Percentiles rank a stretch among this genome's conserved stretches.
Conservation (phyloP, 1,140 invertebrate genomes). For the Whitmania pigra region DNA sequence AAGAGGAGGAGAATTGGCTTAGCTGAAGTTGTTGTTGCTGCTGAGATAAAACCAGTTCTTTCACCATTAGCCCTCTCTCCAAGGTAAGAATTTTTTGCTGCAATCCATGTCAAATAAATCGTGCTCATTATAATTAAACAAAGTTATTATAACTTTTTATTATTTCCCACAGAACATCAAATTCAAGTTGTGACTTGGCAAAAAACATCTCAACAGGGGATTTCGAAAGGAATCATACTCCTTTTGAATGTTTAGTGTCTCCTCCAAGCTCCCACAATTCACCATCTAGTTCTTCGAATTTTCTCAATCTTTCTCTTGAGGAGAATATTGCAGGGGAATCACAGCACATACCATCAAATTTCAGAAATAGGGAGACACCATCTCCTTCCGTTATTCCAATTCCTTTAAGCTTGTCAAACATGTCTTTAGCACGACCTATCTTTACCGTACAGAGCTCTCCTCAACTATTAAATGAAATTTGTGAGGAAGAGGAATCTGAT, state of each 20-base stretch:
- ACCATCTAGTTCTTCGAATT: not conserved
- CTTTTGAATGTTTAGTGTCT: slow-evolving; percentile 1
- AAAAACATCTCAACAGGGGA: not conserved
- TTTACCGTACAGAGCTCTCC: slow-evolving; percentile 49
- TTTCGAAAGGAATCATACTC: not conserved
- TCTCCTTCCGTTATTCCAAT: too few relatives aligned
- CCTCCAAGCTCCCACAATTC: not conserved
- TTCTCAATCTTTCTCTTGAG: not conserved
- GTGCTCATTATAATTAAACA: not conserved
- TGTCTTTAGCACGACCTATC: slow-evolving; percentile 32
- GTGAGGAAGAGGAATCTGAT: slow-evolving; percentile 51
- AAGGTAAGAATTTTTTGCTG: slow-evolving; percentile 33
- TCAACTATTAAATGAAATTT: slow-evolving; percentile 56
- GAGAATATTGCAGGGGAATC: not conserved
- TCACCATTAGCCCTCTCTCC: slow-evolving; percentile 44
- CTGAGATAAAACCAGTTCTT: slow-evolving; percentile 35
- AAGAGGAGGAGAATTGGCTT: slow-evolving; percentile 39
- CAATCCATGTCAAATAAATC: too few relatives aligned
- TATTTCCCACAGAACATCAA: not conserved
- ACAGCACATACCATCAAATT: not conserved
- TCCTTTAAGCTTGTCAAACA: not conserved
- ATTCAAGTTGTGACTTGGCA: not conserved
- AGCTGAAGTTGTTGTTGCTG: slow-evolving; percentile 7
- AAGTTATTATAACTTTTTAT: not conserved
- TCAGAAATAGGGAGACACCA: not conserved